These are phyloP conservation scores for Antheraea yamamai DNA, from an alignment of 2,888 invertebrate species.

Conservation along the genomic window DNA sequence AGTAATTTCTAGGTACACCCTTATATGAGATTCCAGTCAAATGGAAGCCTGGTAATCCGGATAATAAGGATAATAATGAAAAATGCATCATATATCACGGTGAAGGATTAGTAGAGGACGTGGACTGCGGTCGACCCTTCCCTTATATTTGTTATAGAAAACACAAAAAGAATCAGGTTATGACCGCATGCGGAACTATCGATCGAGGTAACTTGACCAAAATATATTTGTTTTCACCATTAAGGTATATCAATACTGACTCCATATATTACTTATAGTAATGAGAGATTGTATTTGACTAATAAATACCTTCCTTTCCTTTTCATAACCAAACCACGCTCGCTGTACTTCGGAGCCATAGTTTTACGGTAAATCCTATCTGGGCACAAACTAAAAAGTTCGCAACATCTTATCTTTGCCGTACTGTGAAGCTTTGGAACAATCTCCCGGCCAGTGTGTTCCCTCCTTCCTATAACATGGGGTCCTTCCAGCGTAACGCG, in stretches of 20 bases:
- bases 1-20: conserved; percentile 36
- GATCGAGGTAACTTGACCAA: conserved; percentile 35
- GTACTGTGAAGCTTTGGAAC: too few relatives aligned
- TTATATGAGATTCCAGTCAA: conserved; percentile 35
- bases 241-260: not conserved
- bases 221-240: not conserved
- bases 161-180: conserved; percentile 19
- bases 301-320: too few relatives aligned
- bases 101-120: conserved; percentile 40
- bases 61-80: conserved; percentile 38
- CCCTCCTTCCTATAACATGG: too few relatives aligned
- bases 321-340: too few relatives aligned
- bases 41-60: conserved; percentile 43
- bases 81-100: conserved; percentile 40
- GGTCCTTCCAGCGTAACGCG: too few relatives aligned
- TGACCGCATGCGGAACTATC: conserved; percentile 42
- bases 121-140: conserved; percentile 36
- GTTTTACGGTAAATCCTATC: too few relatives aligned
- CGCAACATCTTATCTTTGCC: too few relatives aligned
- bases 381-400: too few relatives aligned
- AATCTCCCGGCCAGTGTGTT: too few relatives aligned
- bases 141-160: conserved; percentile 45
- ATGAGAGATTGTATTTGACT: too few relatives aligned
- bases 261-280: too few relatives aligned
- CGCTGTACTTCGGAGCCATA: too few relatives aligned